Evolutionary conservation across 1,140 invertebrate species (phyloP).

Genomic region (Teleopsis dalmanni): DNA sequence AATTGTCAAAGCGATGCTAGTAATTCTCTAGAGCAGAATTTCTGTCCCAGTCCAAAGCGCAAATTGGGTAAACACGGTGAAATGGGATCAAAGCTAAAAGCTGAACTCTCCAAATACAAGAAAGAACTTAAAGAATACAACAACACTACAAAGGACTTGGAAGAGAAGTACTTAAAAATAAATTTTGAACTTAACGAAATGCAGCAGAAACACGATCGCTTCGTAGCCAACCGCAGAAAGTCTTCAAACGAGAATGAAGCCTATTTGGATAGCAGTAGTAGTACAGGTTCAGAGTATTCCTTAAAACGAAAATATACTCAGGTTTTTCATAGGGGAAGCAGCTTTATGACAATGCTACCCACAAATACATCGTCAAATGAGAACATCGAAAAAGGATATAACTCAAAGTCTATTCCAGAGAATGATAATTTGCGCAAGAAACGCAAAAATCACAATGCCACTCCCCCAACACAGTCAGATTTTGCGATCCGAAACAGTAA

Average conservation of each 20-base stretch:
- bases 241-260: constrained; percentile 2
- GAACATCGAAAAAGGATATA: constrained; percentile 2
- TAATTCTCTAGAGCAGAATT: not conserved
- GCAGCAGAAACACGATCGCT: constrained; percentile 33
- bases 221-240: constrained; percentile 14
- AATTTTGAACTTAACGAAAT: constrained; percentile 33
- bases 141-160: constrained; percentile 32
- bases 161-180: constrained; percentile 38
- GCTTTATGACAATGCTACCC: constrained; percentile 27
- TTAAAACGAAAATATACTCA: constrained; percentile 12
- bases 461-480: not conserved
- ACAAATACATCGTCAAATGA: constrained; percentile 4
- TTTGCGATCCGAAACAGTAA: not conserved
- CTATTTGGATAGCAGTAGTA: constrained; percentile 11
- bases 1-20: not conserved
- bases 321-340: constrained; percentile 20
- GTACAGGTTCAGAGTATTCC: constrained; percentile 16
- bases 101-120: constrained; percentile 32
- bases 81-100: constrained; percentile 29
- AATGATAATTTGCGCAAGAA: not conserved
- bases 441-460: not conserved
- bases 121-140: constrained; percentile 38
- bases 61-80: constrained; percentile 12
- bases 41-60: not conserved
- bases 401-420: not conserved